Base-by-base conservation (phyloP, 2,113 vertebrate genomes). In the Candoia aspera region DNA sequence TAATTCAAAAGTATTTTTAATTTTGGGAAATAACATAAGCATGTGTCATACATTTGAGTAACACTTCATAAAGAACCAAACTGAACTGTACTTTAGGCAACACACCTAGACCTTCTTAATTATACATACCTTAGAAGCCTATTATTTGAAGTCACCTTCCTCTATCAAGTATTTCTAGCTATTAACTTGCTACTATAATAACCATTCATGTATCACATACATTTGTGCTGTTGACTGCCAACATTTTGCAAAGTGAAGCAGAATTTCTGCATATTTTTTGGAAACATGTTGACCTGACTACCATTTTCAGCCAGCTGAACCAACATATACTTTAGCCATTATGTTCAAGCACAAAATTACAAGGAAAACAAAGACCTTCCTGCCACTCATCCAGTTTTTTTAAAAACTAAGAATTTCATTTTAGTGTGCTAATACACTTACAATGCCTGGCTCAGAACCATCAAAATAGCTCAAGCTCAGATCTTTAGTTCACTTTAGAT, bases 231-330 rank as follows among this genome's bases (percentile, higher is more conserved):
- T 0, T 55, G 53, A 19, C 64, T 6, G 85, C 53, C 46, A 88
- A 10, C 49, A 15, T 11, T 92, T 92, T 68, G 37, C 0, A 91
- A 0, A 9, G 19, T 0, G 0, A 24, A 87, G 23, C 19, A 92
- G n/a, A 11, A 3, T 0, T 1, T n/a, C 37, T 0, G 0, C 0
- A 0, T 15, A 11, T 10, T 29, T 5, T 1, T 24, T 5, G 0
- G 4, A 21, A 79, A 60, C 0, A 0, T 5, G 24, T 54, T 11
- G 0, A 1, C 86, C 88, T 91, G 54, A 6, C 1, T 13, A 21
- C 54, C 8, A 23, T 2, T 86, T 86, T 58, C 87, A 54, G 23
- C 37, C 23, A 26, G 8, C 11, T 23, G 12, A 62, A 54, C 19
- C 5, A 42, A 88, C 58, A 37, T 21, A 68, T 19, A 21, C 46